Evolutionary conservation across 2,797 vertebrate genomes (phyloP), one percentile per base, ranked within the genome.

Genomic region (Tachyglossus aculeatus): DNA sequence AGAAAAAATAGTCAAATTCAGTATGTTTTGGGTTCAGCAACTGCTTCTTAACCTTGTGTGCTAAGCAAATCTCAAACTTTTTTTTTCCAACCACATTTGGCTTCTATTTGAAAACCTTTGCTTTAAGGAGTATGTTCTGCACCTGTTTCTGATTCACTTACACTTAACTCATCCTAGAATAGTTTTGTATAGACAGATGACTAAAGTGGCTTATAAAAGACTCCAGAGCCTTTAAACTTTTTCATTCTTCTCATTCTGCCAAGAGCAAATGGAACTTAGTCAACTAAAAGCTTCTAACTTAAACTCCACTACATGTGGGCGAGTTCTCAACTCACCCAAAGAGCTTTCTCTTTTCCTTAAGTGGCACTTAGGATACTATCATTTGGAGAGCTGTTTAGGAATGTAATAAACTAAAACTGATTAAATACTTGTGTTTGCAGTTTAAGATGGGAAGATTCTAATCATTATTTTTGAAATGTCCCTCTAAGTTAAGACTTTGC

Each of bases 211-310:
- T 73, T 67, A 22, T 57, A 66, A 71, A 79, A 75, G 40, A 39
- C 43, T 75, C 66, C 27, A 58, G 62, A 57, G 53, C 50, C 56
- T 67, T 78, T 71, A 66, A 72, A 64, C 25, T 52, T 70, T 52
- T 45, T 59, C 33, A 67, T 78, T 69, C 72, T 64, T 72, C 57
- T 67, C 59, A 47, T 57, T 65, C 57, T 64, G 53, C 71, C 78
- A 80, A 60, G 31, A 66, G 22, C 55, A 81, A 78, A 81, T 76
- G 56, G 73, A 64, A 55, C 50, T 51, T 66, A 45, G 68, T 44
- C 34, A 54, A 61, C 34, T 69, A 63, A 67, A 85, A 70, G 53
- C 43, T 51, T 71, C 68, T 54, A 78, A 54, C 48, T 39, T 53
- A 73, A 55, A 59, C 75, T 66, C 12, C 19, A 73, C 72, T 62